Percentiles rank a stretch among this genome's conserved stretches.
Evolutionary conservation across 2,888 invertebrate species (phyloP).

Genomic region (Tinea semifulvella): DNA sequence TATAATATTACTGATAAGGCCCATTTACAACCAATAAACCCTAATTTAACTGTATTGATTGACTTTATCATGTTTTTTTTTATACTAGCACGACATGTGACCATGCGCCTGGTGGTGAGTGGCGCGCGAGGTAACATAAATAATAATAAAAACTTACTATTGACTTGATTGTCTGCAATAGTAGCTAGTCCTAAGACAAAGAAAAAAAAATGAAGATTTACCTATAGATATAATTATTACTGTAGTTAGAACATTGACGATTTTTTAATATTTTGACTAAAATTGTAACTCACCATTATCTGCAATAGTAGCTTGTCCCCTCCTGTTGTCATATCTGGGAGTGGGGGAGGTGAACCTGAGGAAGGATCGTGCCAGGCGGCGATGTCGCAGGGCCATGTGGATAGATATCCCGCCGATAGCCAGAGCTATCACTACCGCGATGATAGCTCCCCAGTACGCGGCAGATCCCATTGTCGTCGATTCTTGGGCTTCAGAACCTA

Average conservation of each 20-base stretch:
- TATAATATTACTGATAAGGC: not conserved
- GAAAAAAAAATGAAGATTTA: not conserved
- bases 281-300: slow-evolving; percentile 64
- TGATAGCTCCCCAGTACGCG: slow-evolving; percentile 43
- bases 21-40: not conserved
- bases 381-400: slow-evolving; percentile 72
- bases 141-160: too few relatives aligned
- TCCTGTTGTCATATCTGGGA: slow-evolving; percentile 78
- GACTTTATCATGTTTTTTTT: too few relatives aligned
- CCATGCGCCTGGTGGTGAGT: too few relatives aligned
- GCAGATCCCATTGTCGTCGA: not conserved
- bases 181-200: too few relatives aligned
- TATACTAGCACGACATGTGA: too few relatives aligned
- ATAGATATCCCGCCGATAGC: slow-evolving; percentile 66
- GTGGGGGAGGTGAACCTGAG: slow-evolving; percentile 80
- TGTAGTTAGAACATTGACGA: too few relatives aligned
- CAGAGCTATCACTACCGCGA: slow-evolving; percentile 43
- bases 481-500: slow-evolving; percentile 1
- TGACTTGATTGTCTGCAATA: too few relatives aligned
- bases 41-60: too few relatives aligned
- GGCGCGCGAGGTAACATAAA: too few relatives aligned
- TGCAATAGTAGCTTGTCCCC: slow-evolving; percentile 87
- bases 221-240: not conserved
- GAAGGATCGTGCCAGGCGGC: slow-evolving; percentile 79
- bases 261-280: too few relatives aligned